A percentile compares a stretch with the other conserved stretches of the same genome.
Conservation (phyloP, 2,797 vertebrate genomes). For the Delichon dasypus region DNA sequence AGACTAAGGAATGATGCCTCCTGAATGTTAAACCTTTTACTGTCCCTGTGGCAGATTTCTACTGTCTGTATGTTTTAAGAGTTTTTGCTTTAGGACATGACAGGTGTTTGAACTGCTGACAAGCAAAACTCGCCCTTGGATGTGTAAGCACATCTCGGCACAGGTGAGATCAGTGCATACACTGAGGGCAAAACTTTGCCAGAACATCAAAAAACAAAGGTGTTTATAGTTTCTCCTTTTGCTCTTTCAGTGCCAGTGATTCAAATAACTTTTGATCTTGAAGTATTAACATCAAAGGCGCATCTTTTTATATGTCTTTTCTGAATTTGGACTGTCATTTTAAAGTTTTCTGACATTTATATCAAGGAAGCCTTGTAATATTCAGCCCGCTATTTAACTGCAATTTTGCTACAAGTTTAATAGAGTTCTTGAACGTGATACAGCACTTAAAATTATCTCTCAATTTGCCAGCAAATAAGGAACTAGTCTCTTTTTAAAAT, state of each 20-base stretch:
- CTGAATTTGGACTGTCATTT: constrained; percentile 69
- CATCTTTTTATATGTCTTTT: constrained; percentile 75
- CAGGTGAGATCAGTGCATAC: background rate
- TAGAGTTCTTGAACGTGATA: constrained; percentile 39
- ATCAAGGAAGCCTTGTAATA: constrained; percentile 64
- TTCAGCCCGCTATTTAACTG: constrained; percentile 53
- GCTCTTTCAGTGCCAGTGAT: constrained; percentile 63
- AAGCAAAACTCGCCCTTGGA: constrained; percentile 55
- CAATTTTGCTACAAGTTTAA: constrained; percentile 59
- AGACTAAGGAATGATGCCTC: constrained; percentile 74
- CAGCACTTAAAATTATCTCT: constrained; percentile 22
- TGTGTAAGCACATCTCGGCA: background rate
- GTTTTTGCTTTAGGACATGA: constrained; percentile 73
- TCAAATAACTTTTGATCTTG: constrained; percentile 77
- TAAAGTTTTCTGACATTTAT: constrained; percentile 72
- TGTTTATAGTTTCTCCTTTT: constrained; percentile 55
- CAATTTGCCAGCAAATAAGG: constrained; percentile 58
- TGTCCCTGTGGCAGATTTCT: constrained; percentile 60
- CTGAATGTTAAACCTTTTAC: constrained; percentile 48
- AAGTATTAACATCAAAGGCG: constrained; percentile 61
- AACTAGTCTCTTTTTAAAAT: constrained; percentile 48
- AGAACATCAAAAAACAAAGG: constrained; percentile 15
- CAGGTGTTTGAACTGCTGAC: constrained; percentile 74
- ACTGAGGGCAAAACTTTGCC: constrained; percentile 36
- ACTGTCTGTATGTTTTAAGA: constrained; percentile 42